Evolutionary conservation across 2,113 vertebrate genomes (phyloP), one percentile per base, ranked within the genome.

Genomic region (Heteronetta atricapilla): DNA sequence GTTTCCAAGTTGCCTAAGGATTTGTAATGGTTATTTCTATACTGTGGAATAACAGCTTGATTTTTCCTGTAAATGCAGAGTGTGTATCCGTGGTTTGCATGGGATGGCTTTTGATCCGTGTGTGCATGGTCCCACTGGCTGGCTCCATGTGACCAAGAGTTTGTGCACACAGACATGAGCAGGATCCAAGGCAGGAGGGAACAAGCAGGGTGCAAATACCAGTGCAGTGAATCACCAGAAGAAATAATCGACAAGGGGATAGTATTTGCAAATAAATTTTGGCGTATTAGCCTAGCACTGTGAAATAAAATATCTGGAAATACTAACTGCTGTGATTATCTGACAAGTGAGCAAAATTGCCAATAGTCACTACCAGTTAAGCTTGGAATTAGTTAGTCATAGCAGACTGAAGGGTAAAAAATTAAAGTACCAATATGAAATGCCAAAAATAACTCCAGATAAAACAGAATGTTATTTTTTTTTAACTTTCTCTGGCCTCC

Each of bases 381-480:
- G 59, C 59, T 89, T 1, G 81, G 95, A 96, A 96, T 93, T 94
- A 72, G 92, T 97, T 95, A 97, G 90, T 96, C 95, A 96, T 82
- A 94, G 83, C 77, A 87, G 93, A 55, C 88, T 82, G 82, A 89
- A 89, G 88, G 77, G 62, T 78, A 50, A 92, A 94, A 91, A 84
- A 94, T 89, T 90, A 59, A 89, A 94, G 70, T 67, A 90, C 90
- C 40, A 60, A 77, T 82, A 82, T 21, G 67, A 90, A 92, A 95
- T 80, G 93, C 95, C 96, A 95, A 94, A 96, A 96, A 89, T 95
- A 96, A 96, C 95, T 94, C 80, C 74, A 92, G 95, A 93, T 94
- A 96, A 97, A 96, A 83, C 13, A 76, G 82, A 91, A 92, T 80
- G 44, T 38, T 88, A 89, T 31, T 82, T 28, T 83, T 92, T 93